Conservation (phyloP, 2,113 vertebrate species). For the Bungarus multicinctus region DNA sequence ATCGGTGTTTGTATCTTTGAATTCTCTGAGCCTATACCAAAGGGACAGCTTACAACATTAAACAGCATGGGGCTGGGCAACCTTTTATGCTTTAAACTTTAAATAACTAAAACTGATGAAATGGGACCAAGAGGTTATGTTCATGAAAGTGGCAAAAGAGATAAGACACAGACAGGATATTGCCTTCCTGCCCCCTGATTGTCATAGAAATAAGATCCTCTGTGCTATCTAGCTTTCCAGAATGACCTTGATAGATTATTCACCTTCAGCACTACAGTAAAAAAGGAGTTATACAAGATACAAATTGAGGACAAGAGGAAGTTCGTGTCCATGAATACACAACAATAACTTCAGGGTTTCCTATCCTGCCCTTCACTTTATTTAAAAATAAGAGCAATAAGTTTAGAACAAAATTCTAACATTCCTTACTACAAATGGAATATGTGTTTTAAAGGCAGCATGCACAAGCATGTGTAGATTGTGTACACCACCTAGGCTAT, state of each 20-base stretch:
- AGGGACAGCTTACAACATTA: background rate
- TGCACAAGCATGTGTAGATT: background rate
- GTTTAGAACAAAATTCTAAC: background rate
- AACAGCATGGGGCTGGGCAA: constrained; percentile 3
- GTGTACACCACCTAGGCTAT: background rate
- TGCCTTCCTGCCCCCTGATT: constrained; percentile 14
- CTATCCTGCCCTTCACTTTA: background rate
- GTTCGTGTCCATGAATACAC: constrained; percentile 7
- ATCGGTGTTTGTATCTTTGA: background rate
- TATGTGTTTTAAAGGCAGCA: background rate
- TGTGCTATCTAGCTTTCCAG: background rate
- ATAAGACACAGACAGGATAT: constrained; percentile 11
- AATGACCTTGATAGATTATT: constrained; percentile 21
- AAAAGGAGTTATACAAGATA: background rate
- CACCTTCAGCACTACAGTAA: constrained; percentile 2
- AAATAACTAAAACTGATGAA: constrained; percentile 30
- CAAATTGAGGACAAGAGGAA: background rate
- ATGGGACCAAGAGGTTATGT: constrained; percentile 8
- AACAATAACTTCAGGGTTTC: background rate
- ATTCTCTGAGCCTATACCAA: background rate
- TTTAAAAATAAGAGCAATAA: background rate
- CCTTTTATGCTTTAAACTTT: constrained; percentile 21
- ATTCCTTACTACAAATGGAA: background rate
- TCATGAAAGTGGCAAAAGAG: constrained; percentile 25
- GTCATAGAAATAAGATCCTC: constrained; percentile 20